Base-by-base conservation (phyloP, 2,888 invertebrate species). In the Corythucha ciliata region DNA sequence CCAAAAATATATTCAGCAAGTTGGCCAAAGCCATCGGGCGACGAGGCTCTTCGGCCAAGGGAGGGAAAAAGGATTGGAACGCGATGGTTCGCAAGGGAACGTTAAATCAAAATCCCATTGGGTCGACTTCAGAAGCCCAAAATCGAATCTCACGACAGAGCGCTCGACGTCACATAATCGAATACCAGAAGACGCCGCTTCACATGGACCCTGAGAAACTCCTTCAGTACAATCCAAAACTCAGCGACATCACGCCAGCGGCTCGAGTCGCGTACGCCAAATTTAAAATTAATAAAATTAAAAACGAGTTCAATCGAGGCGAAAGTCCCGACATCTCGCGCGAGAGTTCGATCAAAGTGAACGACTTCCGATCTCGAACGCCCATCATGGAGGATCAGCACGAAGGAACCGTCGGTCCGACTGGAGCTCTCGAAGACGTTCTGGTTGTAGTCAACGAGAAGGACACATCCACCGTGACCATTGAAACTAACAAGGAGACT, bases 261-360 rank as follows among this genome's bases (percentile, higher is more conserved):
- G 84, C 88, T 0, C 74, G 88, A 60, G 79, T 88, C 14, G 89
- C 89, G 0, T 89, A 89, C 62, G 87, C 86, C 47, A 89, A 88
- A 68, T 90, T 89, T 66, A 89, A 89, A 80, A 78, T 79, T 56
- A 79, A 75, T 64, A 81, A 83, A 68, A 74, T 81, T 58, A 76
- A 76, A 47, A 72, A 75, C 0, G 79, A 78, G 54, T 67, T 62
- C 59, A 74, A 72, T 58, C 67, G 60, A 7, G 59, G 60, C 20
- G 57, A 61, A 34, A 63, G 45, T 10, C 61, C 60, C n/a, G 57
- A 56, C 25, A 63, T 22, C 22, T 10, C n/a, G 14, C 26, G 63
- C 32, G 66, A 69, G 45, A 62, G 32, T 8, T 59, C 59, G 7
- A 47, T 56, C 8, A 40, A 29, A 24, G 40, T 21, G 27, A 51